phyloP scores from a whole-genome alignment of 1,140 invertebrate genomes.

The Ips nitidus region DNA sequence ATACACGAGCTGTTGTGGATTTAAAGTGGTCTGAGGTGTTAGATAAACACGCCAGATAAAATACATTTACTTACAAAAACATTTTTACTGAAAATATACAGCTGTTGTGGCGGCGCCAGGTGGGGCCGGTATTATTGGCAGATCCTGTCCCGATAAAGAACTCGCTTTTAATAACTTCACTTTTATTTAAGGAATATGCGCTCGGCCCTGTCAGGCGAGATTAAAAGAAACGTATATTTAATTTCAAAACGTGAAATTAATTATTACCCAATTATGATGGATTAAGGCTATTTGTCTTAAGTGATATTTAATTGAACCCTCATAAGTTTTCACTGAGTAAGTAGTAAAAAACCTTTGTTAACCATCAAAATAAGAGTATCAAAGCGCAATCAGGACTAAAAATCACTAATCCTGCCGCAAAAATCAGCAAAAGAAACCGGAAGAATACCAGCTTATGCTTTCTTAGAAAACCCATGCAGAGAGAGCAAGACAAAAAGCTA shows the following conservation, averaged over 20 bases:
- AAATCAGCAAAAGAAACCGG: constrained; percentile 3
- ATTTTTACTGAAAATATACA: constrained; percentile 40
- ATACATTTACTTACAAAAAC: constrained; percentile 43
- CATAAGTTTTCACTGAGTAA: not conserved
- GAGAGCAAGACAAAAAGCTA: not conserved
- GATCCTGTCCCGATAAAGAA: constrained; percentile 23
- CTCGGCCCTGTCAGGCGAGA: constrained; percentile 16
- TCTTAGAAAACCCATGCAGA: constrained; percentile 3
- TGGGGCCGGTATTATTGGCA: constrained; percentile 33
- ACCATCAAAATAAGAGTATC: too few relatives aligned
- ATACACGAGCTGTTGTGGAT: constrained; percentile 32
- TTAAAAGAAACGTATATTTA: constrained; percentile 32
- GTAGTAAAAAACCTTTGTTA: not conserved
- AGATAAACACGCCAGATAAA: constrained; percentile 42
- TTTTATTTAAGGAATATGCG: constrained; percentile 29
- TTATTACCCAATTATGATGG: constrained; percentile 14
- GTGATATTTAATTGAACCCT: constrained; percentile 21
- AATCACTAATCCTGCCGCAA: too few relatives aligned
- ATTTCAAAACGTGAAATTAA: constrained; percentile 20
- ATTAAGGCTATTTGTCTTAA: constrained; percentile 17
- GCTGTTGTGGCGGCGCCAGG: constrained; percentile 35
- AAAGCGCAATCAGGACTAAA: too few relatives aligned
- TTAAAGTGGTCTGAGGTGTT: constrained; percentile 41
- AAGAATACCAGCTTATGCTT: not conserved
- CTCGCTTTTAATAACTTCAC: constrained; percentile 30